These are phyloP conservation scores for Papilio polytes DNA, from an alignment of 1,140 invertebrate species.

Conservation along the genomic window DNA sequence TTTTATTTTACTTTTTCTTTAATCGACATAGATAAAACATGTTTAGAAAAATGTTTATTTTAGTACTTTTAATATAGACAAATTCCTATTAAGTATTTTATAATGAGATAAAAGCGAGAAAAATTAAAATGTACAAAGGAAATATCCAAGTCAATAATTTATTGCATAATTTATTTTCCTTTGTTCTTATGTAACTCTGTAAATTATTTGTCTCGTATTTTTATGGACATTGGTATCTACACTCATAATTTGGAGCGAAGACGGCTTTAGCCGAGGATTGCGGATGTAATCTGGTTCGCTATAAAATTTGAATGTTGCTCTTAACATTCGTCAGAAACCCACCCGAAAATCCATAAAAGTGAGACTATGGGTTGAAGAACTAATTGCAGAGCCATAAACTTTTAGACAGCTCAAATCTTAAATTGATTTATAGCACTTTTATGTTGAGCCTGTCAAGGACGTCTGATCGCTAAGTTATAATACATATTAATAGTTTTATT, in stretches of 20 bases:
- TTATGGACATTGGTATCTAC: constrained; percentile 23
- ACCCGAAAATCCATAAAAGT: constrained; percentile 39
- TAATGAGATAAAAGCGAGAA: background rate
- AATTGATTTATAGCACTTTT: constrained; percentile 26
- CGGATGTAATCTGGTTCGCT: constrained; percentile 37
- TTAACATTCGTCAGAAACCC: constrained; percentile 33
- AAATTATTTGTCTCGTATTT: constrained; percentile 20
- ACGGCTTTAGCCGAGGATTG: constrained; percentile 15
- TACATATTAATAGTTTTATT: background rate
- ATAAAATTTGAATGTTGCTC: constrained; percentile 36
- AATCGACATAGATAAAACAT: background rate
- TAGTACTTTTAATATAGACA: too few relatives aligned
- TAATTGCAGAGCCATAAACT: constrained; percentile 32
- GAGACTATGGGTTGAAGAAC: constrained; percentile 33
- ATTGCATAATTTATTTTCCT: constrained; percentile 11
- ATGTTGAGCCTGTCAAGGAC: background rate
- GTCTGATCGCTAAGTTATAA: background rate
- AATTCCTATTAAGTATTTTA: background rate
- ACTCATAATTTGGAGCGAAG: constrained; percentile 10
- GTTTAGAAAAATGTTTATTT: too few relatives aligned
- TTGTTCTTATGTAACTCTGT: constrained; percentile 8
- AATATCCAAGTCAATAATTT: background rate
- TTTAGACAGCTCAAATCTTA: constrained; percentile 19
- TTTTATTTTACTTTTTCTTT: too few relatives aligned
- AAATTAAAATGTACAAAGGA: background rate